phyloP scores from a whole-genome alignment of 1,140 invertebrate genomes.

The Sycophila sp. region DNA sequence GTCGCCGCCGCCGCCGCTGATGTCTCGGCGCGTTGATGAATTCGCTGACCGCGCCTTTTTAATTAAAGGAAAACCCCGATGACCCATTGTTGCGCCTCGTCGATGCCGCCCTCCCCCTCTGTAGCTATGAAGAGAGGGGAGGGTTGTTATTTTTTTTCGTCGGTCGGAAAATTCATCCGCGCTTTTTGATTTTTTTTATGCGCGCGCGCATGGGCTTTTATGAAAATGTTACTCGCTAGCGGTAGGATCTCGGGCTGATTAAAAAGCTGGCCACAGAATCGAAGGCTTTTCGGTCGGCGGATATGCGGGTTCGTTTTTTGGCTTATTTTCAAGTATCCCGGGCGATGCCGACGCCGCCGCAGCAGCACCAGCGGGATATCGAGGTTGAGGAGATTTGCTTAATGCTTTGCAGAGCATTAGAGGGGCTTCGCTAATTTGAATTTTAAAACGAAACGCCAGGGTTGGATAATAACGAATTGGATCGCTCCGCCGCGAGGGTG shows the following conservation, averaged over 20 bases:
- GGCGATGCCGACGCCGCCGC: not conserved
- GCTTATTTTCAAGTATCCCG: constrained; percentile 20
- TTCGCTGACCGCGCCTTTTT: not conserved
- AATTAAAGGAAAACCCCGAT: not conserved
- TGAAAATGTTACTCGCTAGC: not conserved
- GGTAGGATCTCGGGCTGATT: not conserved
- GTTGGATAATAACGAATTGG: not conserved
- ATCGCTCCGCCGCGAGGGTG: too few species aligned
- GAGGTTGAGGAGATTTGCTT: constrained; percentile 13
- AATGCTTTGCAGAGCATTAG: not conserved
- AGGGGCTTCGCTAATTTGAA: not conserved
- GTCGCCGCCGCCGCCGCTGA: not conserved
- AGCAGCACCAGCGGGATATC: not conserved
- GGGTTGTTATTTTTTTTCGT: too few species aligned
- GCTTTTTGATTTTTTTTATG: not conserved
- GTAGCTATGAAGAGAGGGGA: too few species aligned
- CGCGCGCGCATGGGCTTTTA: not conserved
- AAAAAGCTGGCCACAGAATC: not conserved
- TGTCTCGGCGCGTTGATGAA: not conserved
- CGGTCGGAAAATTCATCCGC: too few species aligned
- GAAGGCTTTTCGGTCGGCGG: not conserved
- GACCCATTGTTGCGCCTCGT: not conserved
- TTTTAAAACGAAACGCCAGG: not conserved
- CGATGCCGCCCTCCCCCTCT: too few species aligned
- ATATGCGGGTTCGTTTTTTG: not conserved